Evolutionary conservation across 2,797 vertebrate genomes (phyloP), one percentile per base, ranked within the genome.

Genomic region (Varecia variegata): DNA sequence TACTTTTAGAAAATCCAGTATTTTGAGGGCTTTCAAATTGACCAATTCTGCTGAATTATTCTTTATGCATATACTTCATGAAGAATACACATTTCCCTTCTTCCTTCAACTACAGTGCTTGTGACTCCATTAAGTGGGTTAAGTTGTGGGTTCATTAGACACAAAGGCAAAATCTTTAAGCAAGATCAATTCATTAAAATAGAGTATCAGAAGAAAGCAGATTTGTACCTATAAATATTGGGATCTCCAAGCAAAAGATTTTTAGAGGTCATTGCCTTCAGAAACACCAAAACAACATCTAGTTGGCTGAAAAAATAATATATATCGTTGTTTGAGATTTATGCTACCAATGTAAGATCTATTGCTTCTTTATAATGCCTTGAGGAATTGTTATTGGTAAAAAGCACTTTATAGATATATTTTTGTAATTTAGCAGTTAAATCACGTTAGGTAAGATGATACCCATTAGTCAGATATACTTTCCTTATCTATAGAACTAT

Each of bases 341-440:
- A 1, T 60, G n/a, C 5, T 79, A 35, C 56, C 73, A 70, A 2
- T 89, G 79, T 87, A 87, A 82, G 93, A 45, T 86, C 58, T 11
- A 40, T n/a, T 10, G 18, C 7, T 5, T 56, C 10, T 71, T 70
- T 71, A 47, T 77, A 65, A 54, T 89, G 79, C 47, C 20, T 79
- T 73, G 65, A 68, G 25, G 38, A 71, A 38, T 74, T 13, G 23
- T 58, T 68, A 32, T 38, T 83, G 77, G 35, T 73, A 45, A 54
- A 54, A 68, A 58, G 10, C 32, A 79, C 23, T 84, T 94, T n/a
- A 30, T 81, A 68, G 56, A 30, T 92, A 20, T 35, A 52, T 40
- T 84, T 93, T 82, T 47, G 1, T 86, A 95, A 79, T 45, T 94
- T 25, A 56, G 52, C 90, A 90, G 56, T 93, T 90, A 80, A 94